Evolutionary conservation across 2,888 invertebrate genomes (phyloP), one percentile per base, ranked within the genome.

Genomic region (Steinernema scapterisci): DNA sequence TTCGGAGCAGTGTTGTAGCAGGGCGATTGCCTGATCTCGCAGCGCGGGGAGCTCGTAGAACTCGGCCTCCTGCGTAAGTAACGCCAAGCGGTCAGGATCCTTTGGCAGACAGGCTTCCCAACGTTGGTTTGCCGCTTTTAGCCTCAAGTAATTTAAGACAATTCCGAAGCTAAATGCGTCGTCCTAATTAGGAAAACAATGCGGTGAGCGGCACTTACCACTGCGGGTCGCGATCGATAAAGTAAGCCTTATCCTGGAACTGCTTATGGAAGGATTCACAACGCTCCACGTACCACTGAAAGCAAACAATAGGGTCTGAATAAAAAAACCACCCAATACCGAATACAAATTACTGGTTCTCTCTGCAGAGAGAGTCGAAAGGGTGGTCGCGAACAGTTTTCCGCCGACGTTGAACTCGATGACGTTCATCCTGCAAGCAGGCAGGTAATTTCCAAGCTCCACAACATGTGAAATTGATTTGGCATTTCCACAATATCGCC

Each of bases 21-120:
- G 81, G 54, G 78, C 78, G 25, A 86, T 82, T 5, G 86, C 86
- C 74, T 85, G 85, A 70, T 86, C 85, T 23, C 83, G 78, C 7
- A 86, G 80, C 46, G 79, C 75, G 11, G 82, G 81, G 21, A 87
- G 77, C 19, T 81, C 75, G 75, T 82, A 86, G 79, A 78, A 86
- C 16, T 86, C 86, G 0, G 86, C 85, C 76, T 84, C 84, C 77
- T 83, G 83, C 1, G 82, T 82, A 9, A 83, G 78, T 74, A 83
- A 74, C n/a, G 83, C 83, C 46, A 83, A 76, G 31, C 82, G 76
- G 73, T 83, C 84, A 13, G 85, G 85, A 72, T 86, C 86, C 73
- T 86, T 86, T 25, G 86, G 86, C 46, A 86, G 78, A 76, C 85
- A 85, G 1, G 84, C 82, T 73, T 86, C 86, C 86, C 86, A 86